Evolutionary conservation across 2,888 invertebrate genomes (phyloP), one percentile per base, ranked within the genome.

Genomic region (Periphyllus acericola): DNA sequence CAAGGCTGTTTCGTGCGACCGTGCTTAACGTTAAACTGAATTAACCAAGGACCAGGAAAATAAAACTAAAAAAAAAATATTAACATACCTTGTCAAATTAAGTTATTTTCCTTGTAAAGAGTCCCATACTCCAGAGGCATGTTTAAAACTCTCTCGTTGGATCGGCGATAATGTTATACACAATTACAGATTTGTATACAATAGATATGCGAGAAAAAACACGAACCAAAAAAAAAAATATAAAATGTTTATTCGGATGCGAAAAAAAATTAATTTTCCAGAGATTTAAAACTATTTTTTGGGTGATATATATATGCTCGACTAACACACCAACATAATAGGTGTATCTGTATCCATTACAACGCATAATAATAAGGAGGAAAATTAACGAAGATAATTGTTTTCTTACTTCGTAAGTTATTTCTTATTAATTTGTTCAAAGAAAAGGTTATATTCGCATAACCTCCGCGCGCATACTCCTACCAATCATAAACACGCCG

Each of bases 1-100:
- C 83, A 74, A 74, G 83, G 83, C 40, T 36, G 29, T 74, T 83
- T 83, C 11, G 36, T 74, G 55, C 55, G 55, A n/a, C 60, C 55
- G 60, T 83, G 74, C 29, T 74, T 74, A 83, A 83, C 74, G 60
- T 83, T 83, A 60, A 74, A 83, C 74, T 29, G n/a, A 75, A 29
- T 75, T 29, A 3, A 75, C 83, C 83, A 83, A 83, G 74, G 83
- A 83, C 83, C 83, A 36, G 46, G 11, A 46, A 46, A 46, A 46
- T 46, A 29, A 83, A 74, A 72, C 36, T 55, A 74, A 83, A 83
- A 74, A 46, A 60, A 71, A 52, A 36, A 4, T 21, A 19, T 55
- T 74, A 83, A 75, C 74, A 60, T 36, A 74, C 55, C 74, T 55
- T 83, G 14, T 74, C 83, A 21, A 83, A 74, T 83, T 74, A n/a